Conservation (phyloP, 2,113 vertebrate genomes). For the Tachuris rubrigastra region DNA sequence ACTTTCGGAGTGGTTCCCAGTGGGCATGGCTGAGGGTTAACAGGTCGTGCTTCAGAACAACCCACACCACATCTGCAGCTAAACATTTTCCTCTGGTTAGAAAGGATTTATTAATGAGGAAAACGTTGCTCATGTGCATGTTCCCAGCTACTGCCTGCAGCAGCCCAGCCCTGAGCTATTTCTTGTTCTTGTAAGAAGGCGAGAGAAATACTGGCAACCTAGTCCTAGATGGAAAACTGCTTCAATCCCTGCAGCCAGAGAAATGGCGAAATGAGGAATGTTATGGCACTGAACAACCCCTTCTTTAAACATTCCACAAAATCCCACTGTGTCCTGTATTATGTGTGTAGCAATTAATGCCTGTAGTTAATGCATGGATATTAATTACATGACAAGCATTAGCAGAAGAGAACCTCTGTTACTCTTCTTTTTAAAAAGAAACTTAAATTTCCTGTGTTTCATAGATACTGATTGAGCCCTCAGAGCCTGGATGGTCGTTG, state of each 20-base stretch:
- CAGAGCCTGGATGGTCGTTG: not conserved
- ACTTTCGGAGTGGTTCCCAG: not conserved
- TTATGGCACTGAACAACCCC: not conserved
- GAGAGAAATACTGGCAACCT: not conserved
- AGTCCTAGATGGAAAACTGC: not conserved
- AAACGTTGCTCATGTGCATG: rapidly evolving
- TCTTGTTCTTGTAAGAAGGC: not conserved
- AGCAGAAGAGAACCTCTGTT: not conserved
- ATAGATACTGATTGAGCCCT: not conserved
- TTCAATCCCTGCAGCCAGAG: not conserved
- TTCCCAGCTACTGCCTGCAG: not conserved
- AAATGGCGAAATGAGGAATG: not conserved
- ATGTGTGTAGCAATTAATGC: not conserved
- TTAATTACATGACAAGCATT: not conserved
- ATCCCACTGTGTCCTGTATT: not conserved
- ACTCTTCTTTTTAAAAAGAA: not conserved
- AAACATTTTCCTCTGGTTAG: not conserved
- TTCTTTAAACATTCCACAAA: not conserved
- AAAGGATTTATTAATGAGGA: not conserved
- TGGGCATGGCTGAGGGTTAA: not conserved
- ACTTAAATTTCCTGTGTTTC: not conserved
- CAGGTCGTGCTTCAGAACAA: not conserved
- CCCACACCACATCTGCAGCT: not conserved
- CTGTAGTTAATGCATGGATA: not conserved
- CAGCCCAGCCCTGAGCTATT: not conserved